phyloP scores from a whole-genome alignment of 2,113 vertebrate genomes.

The Emydocephalus ijimae region DNA sequence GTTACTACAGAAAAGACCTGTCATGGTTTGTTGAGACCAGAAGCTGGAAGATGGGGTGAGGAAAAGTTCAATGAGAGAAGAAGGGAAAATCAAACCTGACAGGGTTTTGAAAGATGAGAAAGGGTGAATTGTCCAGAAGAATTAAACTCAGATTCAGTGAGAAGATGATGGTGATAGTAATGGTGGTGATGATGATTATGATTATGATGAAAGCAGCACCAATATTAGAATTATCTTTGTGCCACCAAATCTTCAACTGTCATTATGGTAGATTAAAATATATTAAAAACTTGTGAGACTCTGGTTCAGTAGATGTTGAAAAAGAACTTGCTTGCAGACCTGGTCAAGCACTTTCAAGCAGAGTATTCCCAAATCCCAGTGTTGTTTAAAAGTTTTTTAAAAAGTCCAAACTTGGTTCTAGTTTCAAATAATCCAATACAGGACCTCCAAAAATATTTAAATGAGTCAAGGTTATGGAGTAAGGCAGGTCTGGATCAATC shows the following conservation, averaged over 20 bases:
- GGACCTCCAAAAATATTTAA: not conserved
- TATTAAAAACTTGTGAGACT: not conserved
- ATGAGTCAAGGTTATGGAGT: not conserved
- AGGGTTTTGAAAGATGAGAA: not conserved
- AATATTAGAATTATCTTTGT: not conserved
- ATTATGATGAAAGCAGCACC: not conserved
- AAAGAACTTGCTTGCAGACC: not conserved
- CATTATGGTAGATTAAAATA: not conserved
- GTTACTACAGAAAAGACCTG: not conserved
- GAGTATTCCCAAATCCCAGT: not conserved
- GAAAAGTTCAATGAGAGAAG: not conserved
- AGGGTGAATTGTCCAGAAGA: not conserved
- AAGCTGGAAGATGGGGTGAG: not conserved
- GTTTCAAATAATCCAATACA: not conserved
- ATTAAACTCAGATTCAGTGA: not conserved
- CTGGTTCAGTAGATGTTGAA: not conserved
- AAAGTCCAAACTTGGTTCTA: not conserved
- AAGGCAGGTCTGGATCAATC: not conserved
- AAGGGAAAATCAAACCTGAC: not conserved
- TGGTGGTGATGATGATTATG: not conserved
- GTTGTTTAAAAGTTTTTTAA: not conserved
- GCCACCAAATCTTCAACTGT: not conserved
- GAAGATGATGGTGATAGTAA: not conserved
- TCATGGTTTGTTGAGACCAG: not conserved
- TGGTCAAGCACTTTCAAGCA: not conserved